A percentile compares a stretch with the other conserved stretches of the same genome.
These are phyloP conservation scores for Diplogasteroides magnus DNA, from an alignment of 1,140 invertebrate genomes.

Conservation along the genomic window DNA sequence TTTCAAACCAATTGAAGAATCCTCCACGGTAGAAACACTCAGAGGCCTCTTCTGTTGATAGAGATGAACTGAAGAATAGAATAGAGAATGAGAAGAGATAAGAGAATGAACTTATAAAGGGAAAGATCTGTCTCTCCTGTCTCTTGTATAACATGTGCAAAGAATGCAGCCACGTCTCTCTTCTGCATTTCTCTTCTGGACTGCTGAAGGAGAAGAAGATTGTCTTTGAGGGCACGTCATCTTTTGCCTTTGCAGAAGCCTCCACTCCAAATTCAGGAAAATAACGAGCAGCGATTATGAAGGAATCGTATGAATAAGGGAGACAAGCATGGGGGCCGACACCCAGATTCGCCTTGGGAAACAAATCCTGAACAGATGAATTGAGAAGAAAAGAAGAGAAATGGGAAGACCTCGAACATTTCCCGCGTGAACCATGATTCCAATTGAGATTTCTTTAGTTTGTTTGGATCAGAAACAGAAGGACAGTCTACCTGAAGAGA, in stretches of 20 bases:
- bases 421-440: constrained; percentile 40
- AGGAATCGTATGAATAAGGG: constrained; percentile 51
- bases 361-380: constrained; percentile 39
- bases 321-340: constrained; percentile 45
- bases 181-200: constrained; percentile 29
- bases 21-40: constrained; percentile 53
- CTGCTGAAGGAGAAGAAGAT: constrained; percentile 4
- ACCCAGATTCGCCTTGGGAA: constrained; percentile 50
- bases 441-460: constrained; percentile 29
- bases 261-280: constrained; percentile 50
- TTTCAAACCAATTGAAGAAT: constrained; percentile 53
- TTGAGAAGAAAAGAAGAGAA: constrained; percentile 1
- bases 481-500: constrained; percentile 7
- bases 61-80: constrained; percentile 29
- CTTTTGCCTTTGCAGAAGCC: constrained; percentile 10
- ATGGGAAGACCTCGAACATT: constrained; percentile 32
- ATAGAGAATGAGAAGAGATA: not conserved
- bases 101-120: constrained; percentile 23
- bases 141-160: constrained; percentile 38
- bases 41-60: constrained; percentile 34
- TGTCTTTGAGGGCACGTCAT: too few species aligned
- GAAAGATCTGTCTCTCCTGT: constrained; percentile 36
- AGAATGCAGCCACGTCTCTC: constrained; percentile 37
- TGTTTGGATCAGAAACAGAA: constrained; percentile 35
- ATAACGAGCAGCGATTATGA: constrained; percentile 52